phyloP scores from a whole-genome alignment of 37 sponge, comb jelly and placozoan species.

The Axinella damicornis region DNA sequence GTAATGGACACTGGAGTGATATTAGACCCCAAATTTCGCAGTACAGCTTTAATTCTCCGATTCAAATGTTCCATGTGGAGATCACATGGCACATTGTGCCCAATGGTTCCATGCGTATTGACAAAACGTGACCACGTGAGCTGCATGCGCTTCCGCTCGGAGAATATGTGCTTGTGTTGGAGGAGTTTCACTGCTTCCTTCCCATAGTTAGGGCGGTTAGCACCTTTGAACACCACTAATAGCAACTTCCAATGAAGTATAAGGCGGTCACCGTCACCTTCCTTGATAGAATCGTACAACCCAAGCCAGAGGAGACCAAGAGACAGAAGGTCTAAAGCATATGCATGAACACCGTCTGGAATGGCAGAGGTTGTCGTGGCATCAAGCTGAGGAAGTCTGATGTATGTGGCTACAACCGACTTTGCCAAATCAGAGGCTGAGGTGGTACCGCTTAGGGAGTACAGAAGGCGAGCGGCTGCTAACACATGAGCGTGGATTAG shows the following conservation, averaged over 20 bases:
- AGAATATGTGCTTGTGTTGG: constrained; percentile 53
- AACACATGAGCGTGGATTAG: constrained; percentile 21
- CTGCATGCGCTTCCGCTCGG: constrained; percentile 45
- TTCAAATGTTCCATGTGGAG: constrained; percentile 69
- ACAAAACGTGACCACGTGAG: constrained; percentile 52
- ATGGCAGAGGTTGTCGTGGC: no score
- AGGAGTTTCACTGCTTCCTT: constrained; percentile 13
- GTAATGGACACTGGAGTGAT: constrained; percentile 1
- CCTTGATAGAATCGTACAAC: constrained; percentile 42
- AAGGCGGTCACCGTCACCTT: constrained; percentile 59
- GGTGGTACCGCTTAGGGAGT: no score
- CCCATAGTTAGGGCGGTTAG: constrained; percentile 1
- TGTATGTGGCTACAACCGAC: background rate
- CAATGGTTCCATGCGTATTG: constrained; percentile 50
- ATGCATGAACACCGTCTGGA: no score
- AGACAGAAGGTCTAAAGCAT: no score
- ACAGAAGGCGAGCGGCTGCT: constrained; percentile 22
- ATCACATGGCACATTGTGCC: constrained; percentile 61
- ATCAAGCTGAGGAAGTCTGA: background rate
- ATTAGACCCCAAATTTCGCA: constrained; percentile 41
- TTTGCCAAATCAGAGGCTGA: background rate
- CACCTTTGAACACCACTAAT: constrained; percentile 33
- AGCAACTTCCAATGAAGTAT: constrained; percentile 43
- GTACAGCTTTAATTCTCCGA: constrained; percentile 33
- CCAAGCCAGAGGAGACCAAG: constrained; percentile 49